Percentiles rank a stretch among this genome's conserved stretches.
phyloP scores from a whole-genome alignment of 2,888 invertebrate genomes.

The Diploptera punctata region DNA sequence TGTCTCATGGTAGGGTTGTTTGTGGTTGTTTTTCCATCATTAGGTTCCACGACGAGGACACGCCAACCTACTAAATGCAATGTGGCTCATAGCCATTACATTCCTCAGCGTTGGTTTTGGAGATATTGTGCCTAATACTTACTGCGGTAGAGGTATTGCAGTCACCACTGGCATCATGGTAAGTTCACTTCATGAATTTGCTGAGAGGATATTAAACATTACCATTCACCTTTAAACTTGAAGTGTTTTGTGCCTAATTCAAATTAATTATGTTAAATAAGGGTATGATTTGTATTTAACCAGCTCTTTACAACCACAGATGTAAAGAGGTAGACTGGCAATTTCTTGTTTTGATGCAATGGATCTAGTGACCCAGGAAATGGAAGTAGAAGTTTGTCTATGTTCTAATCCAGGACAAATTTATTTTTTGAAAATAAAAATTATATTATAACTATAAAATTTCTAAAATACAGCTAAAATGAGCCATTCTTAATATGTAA shows the following conservation, averaged over 20 bases:
- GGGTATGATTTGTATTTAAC: no score
- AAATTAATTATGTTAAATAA: no score
- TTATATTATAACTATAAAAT: no score
- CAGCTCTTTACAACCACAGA: no score
- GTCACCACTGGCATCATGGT: conserved; percentile 99
- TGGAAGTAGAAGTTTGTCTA: no score
- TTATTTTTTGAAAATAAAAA: no score
- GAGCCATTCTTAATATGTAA: no score
- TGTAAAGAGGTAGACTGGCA: no score
- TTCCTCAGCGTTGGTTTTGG: conserved; percentile 99
- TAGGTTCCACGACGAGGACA: conserved; percentile 98
- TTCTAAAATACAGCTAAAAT: no score
- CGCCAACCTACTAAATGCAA: conserved; percentile 98
- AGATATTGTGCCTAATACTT: conserved; percentile 99
- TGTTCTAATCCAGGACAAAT: no score
- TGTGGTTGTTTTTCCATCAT: conserved; percentile 1
- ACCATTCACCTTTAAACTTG: not conserved
- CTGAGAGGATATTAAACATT: not conserved
- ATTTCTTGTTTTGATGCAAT: no score
- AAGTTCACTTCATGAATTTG: conserved; percentile 60
- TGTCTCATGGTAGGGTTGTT: not conserved
- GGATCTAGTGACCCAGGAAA: no score
- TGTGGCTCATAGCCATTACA: conserved; percentile 99
- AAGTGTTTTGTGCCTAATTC: not conserved
- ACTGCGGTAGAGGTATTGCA: conserved; percentile 99